Base-by-base conservation (phyloP, 2,888 invertebrate species). In the Ametastegia equiseti region DNA sequence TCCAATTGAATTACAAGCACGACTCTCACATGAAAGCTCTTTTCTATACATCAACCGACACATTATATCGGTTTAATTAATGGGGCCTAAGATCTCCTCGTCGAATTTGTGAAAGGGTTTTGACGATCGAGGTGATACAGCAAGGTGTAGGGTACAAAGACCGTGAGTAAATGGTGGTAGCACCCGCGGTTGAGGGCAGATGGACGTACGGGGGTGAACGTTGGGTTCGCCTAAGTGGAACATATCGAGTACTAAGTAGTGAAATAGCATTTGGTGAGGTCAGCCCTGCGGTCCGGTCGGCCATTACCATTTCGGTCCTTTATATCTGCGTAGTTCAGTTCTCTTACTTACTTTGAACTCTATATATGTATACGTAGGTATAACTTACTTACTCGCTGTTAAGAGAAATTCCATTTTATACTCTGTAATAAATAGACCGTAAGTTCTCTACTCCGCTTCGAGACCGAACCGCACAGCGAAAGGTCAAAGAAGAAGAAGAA, bases 191-290 rank as follows among this genome's bases (percentile, higher is more conserved):
- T 19, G 23, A 75, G 33, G 75, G 50, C 36, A n/a, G 54, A 54
- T 50, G 36, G 36, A 33, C 33, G 30, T 45, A 19, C 54, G 54
- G 33, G 54, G 33, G n/a, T 19, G 54, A 23, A 57, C 81, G 82
- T 82, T 69, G 82, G 86, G 87, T 87, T 86, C 85, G 86, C 81
- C 81, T 89, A 89, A 89, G 88, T 89, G 87, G 87, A 88, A 90
- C 86, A 84, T 88, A 90, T 90, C 84, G 88, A 87, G 86, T 85
- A 85, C 80, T 87, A 86, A 87, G 88, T 86, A 87, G 85, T 84
- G 86, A 83, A 88, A 87, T 85, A 83, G 82, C 85, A 84, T 83
- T 71, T 81, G 77, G 84, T 84, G 82, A 83, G 86, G 85, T 86
- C 86, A 82, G 86, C 85, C 81, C 19, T 54, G 75, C 54, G 75